phyloP scores from a whole-genome alignment of 2,113 vertebrate species.

The Meleagris gallopavo region DNA sequence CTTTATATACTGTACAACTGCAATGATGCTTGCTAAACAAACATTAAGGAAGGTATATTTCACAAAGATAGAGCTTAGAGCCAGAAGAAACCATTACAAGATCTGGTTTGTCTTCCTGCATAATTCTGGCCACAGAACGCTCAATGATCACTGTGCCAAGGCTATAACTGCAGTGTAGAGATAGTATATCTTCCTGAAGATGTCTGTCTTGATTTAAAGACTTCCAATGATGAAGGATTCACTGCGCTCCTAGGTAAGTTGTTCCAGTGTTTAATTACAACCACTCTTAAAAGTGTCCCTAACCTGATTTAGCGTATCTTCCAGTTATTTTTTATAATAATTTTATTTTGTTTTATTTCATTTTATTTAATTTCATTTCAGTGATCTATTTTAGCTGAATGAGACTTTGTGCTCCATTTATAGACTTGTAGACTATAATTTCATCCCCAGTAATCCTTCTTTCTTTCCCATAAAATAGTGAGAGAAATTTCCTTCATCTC shows the following conservation, averaged over 20 bases:
- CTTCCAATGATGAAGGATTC: constrained; percentile 40
- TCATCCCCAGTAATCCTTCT: background rate
- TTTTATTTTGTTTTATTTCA: background rate
- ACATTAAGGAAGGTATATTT: background rate
- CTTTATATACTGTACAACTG: background rate
- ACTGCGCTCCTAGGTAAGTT: background rate
- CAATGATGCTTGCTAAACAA: background rate
- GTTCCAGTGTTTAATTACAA: constrained; percentile 24
- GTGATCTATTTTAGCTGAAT: background rate
- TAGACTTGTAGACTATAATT: background rate
- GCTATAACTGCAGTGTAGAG: background rate
- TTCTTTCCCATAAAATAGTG: background rate
- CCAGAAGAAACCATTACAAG: background rate
- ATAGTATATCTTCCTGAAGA: constrained; percentile 30
- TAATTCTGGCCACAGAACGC: background rate
- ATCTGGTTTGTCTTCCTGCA: background rate
- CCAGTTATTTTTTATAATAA: background rate
- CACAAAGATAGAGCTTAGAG: background rate
- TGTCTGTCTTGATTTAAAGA: constrained; percentile 49
- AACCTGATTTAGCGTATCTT: background rate
- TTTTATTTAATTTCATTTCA: background rate
- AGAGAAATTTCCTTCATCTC: background rate
- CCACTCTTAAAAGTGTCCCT: constrained; percentile 1
- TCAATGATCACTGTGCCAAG: constrained; percentile 1
- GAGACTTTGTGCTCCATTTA: background rate